A percentile compares a stretch with the other conserved stretches of the same genome.
phyloP scores from a whole-genome alignment of 2,888 invertebrate species.

The Drosophila diplacantha region DNA sequence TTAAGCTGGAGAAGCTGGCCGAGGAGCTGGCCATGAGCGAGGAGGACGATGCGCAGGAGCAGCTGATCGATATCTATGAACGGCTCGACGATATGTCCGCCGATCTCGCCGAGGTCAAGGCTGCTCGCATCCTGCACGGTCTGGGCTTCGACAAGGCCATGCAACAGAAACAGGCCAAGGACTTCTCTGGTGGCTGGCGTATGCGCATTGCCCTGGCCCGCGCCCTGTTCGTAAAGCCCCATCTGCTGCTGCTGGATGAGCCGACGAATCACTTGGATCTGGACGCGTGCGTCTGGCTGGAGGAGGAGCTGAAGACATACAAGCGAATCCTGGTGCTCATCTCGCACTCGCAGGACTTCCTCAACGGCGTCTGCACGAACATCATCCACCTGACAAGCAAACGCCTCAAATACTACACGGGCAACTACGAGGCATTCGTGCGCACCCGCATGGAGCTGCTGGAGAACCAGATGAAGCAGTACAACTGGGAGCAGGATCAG shows the following conservation, averaged over 20 bases:
- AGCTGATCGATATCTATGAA: slow-evolving; percentile 98
- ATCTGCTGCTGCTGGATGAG: slow-evolving; percentile 96
- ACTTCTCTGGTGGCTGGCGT: slow-evolving; percentile 95
- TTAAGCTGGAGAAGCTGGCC: slow-evolving; percentile 93
- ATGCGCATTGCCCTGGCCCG: slow-evolving; percentile 99
- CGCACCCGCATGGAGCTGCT: slow-evolving; percentile 94
- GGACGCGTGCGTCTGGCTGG: slow-evolving; percentile 99
- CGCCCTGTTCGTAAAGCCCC: slow-evolving; percentile 98
- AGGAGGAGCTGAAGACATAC: slow-evolving; percentile 97
- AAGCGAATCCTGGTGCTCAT: slow-evolving; percentile 97
- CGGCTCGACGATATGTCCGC: slow-evolving; percentile 97
- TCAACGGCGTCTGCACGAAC: slow-evolving; percentile 98
- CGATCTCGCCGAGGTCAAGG: slow-evolving; percentile 95
- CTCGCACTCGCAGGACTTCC: slow-evolving; percentile 99
- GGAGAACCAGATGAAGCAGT: slow-evolving; percentile 99
- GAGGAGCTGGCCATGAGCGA: slow-evolving; percentile 91
- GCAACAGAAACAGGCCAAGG: slow-evolving; percentile 92
- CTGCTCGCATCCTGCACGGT: slow-evolving; percentile 96
- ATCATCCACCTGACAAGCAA: slow-evolving; percentile 97
- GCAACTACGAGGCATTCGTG: slow-evolving; percentile 97
- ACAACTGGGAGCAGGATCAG: slow-evolving; percentile 99
- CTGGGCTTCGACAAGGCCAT: slow-evolving; percentile 93
- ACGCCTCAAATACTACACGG: slow-evolving; percentile 95
- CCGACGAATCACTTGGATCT: slow-evolving; percentile 99
- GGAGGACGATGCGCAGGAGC: slow-evolving; percentile 96